Evolutionary conservation across 2,113 vertebrate species (phyloP).

Genomic region (Eurystomus gularis): DNA sequence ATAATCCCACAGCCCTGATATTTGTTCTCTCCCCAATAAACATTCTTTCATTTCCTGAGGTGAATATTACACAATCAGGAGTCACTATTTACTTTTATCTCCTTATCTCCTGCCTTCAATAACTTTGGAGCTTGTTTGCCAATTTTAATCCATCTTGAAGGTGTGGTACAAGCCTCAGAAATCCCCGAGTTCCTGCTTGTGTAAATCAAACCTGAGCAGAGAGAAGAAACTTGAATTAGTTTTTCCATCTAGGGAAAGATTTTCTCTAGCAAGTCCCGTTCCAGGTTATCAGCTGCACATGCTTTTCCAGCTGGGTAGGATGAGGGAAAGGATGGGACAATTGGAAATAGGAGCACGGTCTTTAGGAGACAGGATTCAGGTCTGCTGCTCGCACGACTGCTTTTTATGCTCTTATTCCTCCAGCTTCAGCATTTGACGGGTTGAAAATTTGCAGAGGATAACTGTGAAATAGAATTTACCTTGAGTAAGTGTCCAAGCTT

Average conservation of each 20-base stretch:
- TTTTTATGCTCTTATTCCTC: not conserved
- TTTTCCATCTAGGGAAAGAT: not conserved
- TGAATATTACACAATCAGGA: not conserved
- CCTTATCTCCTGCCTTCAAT: not conserved
- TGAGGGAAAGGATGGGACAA: not conserved
- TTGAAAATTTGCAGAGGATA: not conserved
- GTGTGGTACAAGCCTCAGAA: not conserved
- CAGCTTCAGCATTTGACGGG: not conserved
- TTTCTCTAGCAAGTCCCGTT: rapidly evolving
- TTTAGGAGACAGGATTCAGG: not conserved
- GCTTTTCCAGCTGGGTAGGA: not conserved
- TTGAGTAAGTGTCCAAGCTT: not conserved
- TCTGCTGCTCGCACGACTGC: not conserved
- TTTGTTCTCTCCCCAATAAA: not conserved
- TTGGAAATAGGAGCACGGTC: not conserved
- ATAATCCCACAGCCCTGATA: not conserved
- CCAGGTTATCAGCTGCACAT: not conserved
- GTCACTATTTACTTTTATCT: not conserved
- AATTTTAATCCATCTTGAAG: not conserved
- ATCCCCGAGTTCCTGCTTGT: not conserved
- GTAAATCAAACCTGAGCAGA: not conserved
- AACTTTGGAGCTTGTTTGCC: not conserved
- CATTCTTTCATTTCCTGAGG: not conserved
- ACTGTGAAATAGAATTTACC: not conserved
- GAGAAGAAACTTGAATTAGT: not conserved